phyloP scores from a whole-genome alignment of 1,140 invertebrate genomes.

The Ctenoplectra terminalis region DNA sequence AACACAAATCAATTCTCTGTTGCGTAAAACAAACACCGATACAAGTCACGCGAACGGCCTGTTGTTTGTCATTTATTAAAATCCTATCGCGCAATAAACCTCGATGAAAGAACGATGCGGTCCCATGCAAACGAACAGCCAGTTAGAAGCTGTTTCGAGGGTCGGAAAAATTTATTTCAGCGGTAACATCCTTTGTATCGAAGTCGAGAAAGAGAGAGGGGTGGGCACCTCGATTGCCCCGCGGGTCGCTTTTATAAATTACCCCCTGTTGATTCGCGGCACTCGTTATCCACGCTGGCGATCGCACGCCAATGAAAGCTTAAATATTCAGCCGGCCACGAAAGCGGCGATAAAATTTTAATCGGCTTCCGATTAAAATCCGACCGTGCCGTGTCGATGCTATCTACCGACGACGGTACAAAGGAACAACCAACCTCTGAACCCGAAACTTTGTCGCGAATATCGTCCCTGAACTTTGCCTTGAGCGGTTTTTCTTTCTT shows the following conservation, averaged over 20 bases:
- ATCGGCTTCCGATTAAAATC: conserved; percentile 56
- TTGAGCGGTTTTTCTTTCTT: neutral
- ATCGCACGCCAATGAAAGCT: conserved; percentile 55
- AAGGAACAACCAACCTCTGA: neutral
- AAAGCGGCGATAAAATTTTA: conserved; percentile 64
- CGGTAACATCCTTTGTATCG: conserved; percentile 25
- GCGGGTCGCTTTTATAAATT: conserved; percentile 45
- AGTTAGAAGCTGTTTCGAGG: neutral
- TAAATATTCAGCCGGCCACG: conserved; percentile 62
- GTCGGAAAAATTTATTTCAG: conserved; percentile 20
- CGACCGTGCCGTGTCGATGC: neutral
- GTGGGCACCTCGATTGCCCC: neutral
- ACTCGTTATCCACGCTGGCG: conserved; percentile 17
- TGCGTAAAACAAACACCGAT: no score
- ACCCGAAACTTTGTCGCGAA: neutral
- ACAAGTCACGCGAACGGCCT: neutral
- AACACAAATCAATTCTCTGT: no score
- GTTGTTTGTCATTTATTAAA: neutral
- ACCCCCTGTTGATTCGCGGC: conserved; percentile 44
- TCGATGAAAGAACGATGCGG: no score
- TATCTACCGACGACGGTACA: neutral
- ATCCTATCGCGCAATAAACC: neutral
- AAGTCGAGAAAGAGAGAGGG: neutral
- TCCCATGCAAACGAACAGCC: neutral
- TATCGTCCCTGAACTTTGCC: neutral